These are phyloP conservation scores for Coracias cyanogaster DNA, from an alignment of 2,797 vertebrate genomes.

Conservation along the genomic window DNA sequence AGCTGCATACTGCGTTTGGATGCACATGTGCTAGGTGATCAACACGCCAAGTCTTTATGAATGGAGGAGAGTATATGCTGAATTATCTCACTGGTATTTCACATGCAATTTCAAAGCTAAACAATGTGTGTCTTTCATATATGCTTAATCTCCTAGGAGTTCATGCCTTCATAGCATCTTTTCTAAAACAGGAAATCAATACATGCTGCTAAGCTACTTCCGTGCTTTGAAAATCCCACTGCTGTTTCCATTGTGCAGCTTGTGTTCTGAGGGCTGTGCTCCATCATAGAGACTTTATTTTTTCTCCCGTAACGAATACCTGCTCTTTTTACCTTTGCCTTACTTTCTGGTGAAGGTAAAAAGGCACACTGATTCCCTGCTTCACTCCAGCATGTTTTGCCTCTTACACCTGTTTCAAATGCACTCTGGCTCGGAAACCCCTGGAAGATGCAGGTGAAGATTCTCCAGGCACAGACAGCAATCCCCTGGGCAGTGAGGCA, in stretches of 20 bases:
- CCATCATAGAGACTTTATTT: neutral
- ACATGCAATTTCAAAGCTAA: neutral
- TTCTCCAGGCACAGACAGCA: neutral
- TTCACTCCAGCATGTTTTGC: neutral
- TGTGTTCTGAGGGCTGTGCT: slow-evolving; percentile 27
- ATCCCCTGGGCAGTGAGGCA: neutral
- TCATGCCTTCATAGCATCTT: slow-evolving; percentile 57
- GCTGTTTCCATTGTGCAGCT: slow-evolving; percentile 30
- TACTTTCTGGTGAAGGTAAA: neutral
- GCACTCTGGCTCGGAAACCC: neutral
- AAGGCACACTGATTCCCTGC: neutral
- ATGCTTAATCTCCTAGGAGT: slow-evolving; percentile 60
- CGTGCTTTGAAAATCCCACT: slow-evolving; percentile 1
- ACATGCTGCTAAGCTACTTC: slow-evolving; percentile 61
- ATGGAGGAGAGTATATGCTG: neutral
- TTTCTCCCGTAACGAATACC: neutral
- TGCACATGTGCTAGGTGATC: neutral
- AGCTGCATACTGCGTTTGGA: neutral
- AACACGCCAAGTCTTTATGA: neutral
- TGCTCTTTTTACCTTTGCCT: slow-evolving; percentile 42
- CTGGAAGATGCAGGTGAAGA: neutral
- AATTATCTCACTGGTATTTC: neutral
- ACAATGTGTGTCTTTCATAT: neutral
- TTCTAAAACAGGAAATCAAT: slow-evolving; percentile 75
- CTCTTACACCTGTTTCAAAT: neutral